A percentile compares a stretch with the other conserved stretches of the same genome.
Conservation (phyloP, 1,140 invertebrate species). For the Pseudomyrmex dendroicus region DNA sequence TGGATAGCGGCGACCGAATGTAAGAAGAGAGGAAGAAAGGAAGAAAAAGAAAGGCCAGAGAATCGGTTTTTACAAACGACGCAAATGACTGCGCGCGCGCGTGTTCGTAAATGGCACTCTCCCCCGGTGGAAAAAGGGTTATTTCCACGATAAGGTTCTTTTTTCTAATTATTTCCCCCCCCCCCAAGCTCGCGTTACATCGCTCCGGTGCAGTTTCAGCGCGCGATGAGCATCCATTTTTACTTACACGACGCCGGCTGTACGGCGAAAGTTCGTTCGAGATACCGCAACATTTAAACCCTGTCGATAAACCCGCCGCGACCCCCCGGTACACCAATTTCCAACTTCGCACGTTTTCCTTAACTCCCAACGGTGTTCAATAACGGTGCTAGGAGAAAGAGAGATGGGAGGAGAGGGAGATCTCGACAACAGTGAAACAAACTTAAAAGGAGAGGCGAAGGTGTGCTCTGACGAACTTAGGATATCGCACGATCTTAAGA, state of each 20-base stretch:
- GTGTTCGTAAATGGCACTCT: constrained; percentile 23
- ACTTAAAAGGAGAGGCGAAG: constrained; percentile 36
- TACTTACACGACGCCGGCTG: background rate
- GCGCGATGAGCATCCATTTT: constrained; percentile 39
- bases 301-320: constrained; percentile 27
- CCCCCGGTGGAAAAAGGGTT: constrained; percentile 48
- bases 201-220: constrained; percentile 1
- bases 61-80: constrained; percentile 56
- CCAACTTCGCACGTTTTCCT: constrained; percentile 54
- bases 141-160: constrained; percentile 64
- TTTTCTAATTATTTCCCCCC: constrained; percentile 46
- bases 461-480: constrained; percentile 44
- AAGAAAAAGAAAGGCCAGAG: background rate
- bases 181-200: constrained; percentile 25
- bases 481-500: constrained; percentile 51
- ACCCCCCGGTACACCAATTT: constrained; percentile 42
- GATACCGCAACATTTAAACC: constrained; percentile 51
- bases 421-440: constrained; percentile 52
- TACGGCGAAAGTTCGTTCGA: constrained; percentile 28
- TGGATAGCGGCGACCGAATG: constrained; percentile 15
- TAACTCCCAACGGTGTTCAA: constrained; percentile 54
- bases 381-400: constrained; percentile 23
- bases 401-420: background rate
- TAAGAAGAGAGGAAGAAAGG: constrained; percentile 34
- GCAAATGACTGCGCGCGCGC: constrained; percentile 35